phyloP scores from a whole-genome alignment of 2,888 invertebrate genomes.

The Phasia obesa region DNA sequence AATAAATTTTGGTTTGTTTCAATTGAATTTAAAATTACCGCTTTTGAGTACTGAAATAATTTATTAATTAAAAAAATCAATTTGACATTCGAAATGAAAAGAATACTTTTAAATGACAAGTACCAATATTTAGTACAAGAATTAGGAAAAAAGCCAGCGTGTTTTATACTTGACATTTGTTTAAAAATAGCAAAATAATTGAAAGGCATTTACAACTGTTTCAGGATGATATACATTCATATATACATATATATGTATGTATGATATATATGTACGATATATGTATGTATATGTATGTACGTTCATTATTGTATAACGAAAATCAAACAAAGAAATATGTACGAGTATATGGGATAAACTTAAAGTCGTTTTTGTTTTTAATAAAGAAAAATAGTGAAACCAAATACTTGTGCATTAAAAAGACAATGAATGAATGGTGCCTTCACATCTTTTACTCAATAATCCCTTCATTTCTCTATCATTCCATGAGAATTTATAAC shows the following conservation, averaged over 20 bases:
- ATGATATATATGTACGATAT: too few species aligned
- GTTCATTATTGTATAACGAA: constrained; percentile 27
- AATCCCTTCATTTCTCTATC: constrained; percentile 50
- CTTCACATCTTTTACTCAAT: constrained; percentile 31
- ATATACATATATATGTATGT: not conserved
- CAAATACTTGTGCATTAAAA: constrained; percentile 2
- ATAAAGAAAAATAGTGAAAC: constrained; percentile 43
- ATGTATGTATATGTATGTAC: not conserved
- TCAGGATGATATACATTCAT: constrained; percentile 42
- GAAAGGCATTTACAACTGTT: constrained; percentile 67
- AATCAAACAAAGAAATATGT: not conserved
- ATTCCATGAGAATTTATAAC: constrained; percentile 12
- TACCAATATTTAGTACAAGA: constrained; percentile 14
- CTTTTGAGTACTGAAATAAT: too few species aligned
- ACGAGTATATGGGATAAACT: constrained; percentile 20
- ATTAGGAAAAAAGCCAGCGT: too few species aligned
- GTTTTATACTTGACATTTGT: constrained; percentile 66
- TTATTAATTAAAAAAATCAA: constrained; percentile 29
- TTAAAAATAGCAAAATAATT: constrained; percentile 48
- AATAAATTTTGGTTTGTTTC: too few species aligned
- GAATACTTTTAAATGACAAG: constrained; percentile 18
- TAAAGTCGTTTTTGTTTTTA: constrained; percentile 57
- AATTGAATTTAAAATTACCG: too few species aligned
- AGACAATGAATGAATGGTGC: constrained; percentile 24
- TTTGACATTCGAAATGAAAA: constrained; percentile 53